Base-by-base conservation (phyloP, 2,888 invertebrate species). In the Malacosoma neustria region DNA sequence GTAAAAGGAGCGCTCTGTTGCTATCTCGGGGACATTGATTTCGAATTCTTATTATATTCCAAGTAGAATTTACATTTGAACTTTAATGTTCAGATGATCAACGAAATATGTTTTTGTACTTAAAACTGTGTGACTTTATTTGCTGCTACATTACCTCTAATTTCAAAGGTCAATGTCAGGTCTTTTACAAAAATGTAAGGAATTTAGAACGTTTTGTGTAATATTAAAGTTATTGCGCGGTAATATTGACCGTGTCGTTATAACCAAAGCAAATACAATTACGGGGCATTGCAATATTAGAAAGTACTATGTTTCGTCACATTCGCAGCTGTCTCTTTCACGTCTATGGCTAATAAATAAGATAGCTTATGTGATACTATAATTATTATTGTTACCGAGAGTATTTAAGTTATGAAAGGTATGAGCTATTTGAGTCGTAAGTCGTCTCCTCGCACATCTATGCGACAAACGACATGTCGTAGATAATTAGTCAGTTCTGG, bases 251-350 rank as follows among this genome's bases (percentile, higher is more conserved):
- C 49, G 51, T 57, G 52, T 57, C 50, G 59, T 64, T 63, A 67
- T 52, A 41, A 54, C 57, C 42, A 50, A 51, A 46, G 49, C 56
- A 64, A 66, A 68, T 68, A 56, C 68, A 68, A 66, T 68, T 58
- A 63, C 57, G 51, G 50, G 39, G 54, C 57, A 65, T 69, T 70
- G 65, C 65, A 60, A 63, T 68, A 72, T 73, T 79, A 77, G 77
- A 80, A 79, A 77, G 75, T 71, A 57, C 54, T 47, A 51, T 50
- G 65, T 74, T 71, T 73, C 71, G 62, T 71, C 72, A 73, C 15
- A 22, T 13, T 7, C 11, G n/a, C 12, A n/a, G 39, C 12, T 22
- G 14, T 14, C 29, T 14, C 29, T 15, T 14, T 15, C 9, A n/a
- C 11, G 9, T 22, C 9, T 9, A 22, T 9, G 22, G 7, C 22